A percentile compares a stretch with the other conserved stretches of the same genome.
Conservation (phyloP, 2,113 vertebrate genomes). For the Onychostruthus taczanowskii region DNA sequence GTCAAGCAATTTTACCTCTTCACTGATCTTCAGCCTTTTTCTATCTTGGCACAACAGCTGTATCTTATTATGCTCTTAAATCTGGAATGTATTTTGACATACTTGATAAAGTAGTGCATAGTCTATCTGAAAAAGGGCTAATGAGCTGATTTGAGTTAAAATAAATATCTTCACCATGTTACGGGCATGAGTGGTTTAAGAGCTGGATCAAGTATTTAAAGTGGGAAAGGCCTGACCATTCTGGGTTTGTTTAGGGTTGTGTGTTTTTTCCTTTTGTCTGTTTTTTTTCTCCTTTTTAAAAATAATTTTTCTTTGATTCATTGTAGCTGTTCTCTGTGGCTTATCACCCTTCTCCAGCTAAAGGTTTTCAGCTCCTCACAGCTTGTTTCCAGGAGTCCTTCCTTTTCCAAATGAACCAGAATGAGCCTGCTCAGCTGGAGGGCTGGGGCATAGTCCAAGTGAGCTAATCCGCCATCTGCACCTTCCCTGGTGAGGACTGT, state of each 20-base stretch:
- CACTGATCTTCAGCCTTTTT: not conserved
- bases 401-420: not conserved
- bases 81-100: not conserved
- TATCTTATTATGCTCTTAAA: not conserved
- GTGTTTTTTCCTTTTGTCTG: not conserved
- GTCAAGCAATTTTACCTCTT: not conserved
- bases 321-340: not conserved
- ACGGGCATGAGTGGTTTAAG: not conserved
- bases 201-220: not conserved
- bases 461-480: not conserved
- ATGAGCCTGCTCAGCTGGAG: not conserved
- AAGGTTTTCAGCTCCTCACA: not conserved
- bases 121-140: not conserved
- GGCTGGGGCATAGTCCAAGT: not conserved
- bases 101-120: not conserved
- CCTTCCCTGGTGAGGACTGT: not conserved
- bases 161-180: not conserved
- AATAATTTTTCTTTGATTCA: not conserved
- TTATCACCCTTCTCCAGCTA: not conserved
- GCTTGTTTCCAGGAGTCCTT: not conserved
- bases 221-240: not conserved
- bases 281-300: fast-evolving
- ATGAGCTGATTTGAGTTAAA: not conserved
- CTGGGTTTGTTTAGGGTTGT: not conserved
- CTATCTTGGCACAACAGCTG: not conserved